Evolutionary conservation across 2,113 vertebrate species (phyloP).

Genomic region (Indri indri): DNA sequence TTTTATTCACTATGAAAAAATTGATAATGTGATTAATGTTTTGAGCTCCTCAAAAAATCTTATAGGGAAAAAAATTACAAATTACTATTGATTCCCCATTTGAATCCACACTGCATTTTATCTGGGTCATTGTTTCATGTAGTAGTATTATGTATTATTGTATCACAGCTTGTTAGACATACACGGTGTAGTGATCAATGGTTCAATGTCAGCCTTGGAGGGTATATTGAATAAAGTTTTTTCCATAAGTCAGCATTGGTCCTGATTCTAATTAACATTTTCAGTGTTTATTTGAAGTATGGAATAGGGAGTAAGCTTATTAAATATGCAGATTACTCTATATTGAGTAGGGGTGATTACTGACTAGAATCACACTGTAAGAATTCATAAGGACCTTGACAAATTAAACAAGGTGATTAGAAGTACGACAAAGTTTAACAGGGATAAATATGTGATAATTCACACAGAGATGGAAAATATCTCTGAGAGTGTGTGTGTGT

Average conservation of each 20-base stretch:
- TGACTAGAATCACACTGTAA: constrained; percentile 44
- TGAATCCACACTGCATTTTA: not conserved
- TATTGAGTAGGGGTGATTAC: constrained; percentile 61
- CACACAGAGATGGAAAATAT: not conserved
- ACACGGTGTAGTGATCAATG: constrained; percentile 9
- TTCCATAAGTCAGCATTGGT: constrained; percentile 49
- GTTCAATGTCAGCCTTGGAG: constrained; percentile 44
- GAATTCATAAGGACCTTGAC: constrained; percentile 61
- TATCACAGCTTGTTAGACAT: constrained; percentile 36
- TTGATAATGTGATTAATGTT: constrained; percentile 37
- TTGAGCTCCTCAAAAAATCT: not conserved
- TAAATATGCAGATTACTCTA: constrained; percentile 70
- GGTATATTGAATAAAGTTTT: constrained; percentile 51
- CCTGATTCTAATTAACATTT: constrained; percentile 65
- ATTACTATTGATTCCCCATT: constrained; percentile 53
- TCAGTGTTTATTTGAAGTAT: constrained; percentile 57
- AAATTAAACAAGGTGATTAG: constrained; percentile 63
- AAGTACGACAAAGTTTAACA: constrained; percentile 35
- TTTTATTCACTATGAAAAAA: not conserved
- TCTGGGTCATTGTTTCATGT: constrained; percentile 28
- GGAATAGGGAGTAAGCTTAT: constrained; percentile 61
- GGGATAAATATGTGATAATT: constrained; percentile 45
- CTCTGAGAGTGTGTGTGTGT: not conserved
- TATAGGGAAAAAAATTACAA: constrained; percentile 9
- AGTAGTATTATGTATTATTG: constrained; percentile 6